Base-by-base conservation (phyloP, 2,888 invertebrate genomes). In the Deroplatys truncata region DNA sequence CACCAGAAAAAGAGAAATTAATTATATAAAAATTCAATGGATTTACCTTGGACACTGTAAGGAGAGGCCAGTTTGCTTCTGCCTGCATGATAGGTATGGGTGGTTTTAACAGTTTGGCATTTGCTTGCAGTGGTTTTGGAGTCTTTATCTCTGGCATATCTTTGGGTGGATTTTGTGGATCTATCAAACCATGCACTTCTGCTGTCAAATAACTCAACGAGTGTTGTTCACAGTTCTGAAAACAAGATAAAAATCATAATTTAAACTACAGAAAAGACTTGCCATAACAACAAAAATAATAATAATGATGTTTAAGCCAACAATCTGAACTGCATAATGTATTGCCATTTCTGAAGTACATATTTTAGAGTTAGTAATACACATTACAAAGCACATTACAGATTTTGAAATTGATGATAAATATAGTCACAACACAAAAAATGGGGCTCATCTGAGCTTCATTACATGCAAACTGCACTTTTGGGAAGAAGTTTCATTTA, bases 11-110 rank as follows among this genome's bases (percentile, higher is more conserved):
- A 35, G 35, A 35, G 35, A 35, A 35, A 35, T 35, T 10, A 10
- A 43, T 13, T 43, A 43, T 13, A 43, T 13, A 9, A 72, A 7
- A 4, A 20, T 20, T 72, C 20, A 72, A 83, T 20, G 83, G 43
- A 28, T 94, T 93, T 90, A 94, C 96, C 93, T 97, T 96, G 3
- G 98, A 98, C 1, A 99, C 97, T 0, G 99, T 98, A 35, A 99
- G 94, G 16, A 99, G 94, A 0, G 99, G 99, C 99, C 99, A 99
- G 93, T 99, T 99, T 88, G 97, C 96, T 93, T 99, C 99, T n/a
- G 97, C 97, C 92, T 97, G 96, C 91, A 96, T 96, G 88, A 99
- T 96, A 0, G 99, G 99, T 28, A 97, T 96, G 0, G 99, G 98
- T 0, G 99, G 99, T 90, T 96, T 95, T 43, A 99, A 94, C 88